These are phyloP conservation scores for Pentalonia nigronervosa DNA, from an alignment of 1,140 invertebrate species.

Conservation along the genomic window DNA sequence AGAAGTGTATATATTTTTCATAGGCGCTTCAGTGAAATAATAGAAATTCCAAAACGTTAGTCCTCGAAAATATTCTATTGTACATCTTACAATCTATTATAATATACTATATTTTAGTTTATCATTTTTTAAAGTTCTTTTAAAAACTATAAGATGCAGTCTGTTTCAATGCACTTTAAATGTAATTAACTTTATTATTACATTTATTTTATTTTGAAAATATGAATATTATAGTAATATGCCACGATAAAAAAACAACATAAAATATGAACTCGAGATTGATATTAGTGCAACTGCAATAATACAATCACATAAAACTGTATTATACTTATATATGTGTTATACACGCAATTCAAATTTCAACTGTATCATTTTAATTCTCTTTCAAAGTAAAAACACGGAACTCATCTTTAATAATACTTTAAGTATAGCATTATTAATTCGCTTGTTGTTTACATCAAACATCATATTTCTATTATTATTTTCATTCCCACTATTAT, in stretches of 20 bases:
- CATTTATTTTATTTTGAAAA: not conserved
- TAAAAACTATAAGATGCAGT: too few relatives aligned
- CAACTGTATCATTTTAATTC: not conserved
- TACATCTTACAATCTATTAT: constrained; percentile 11
- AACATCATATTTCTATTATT: not conserved
- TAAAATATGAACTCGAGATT: not conserved
- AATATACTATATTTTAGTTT: not conserved
- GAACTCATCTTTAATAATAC: not conserved
- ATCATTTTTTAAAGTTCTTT: not conserved
- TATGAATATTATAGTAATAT: too few relatives aligned
- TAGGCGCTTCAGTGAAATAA: not conserved
- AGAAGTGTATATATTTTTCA: constrained; percentile 10
- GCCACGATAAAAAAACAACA: not conserved
- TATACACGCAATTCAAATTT: not conserved
- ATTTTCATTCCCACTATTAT: not conserved
- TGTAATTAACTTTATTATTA: not conserved
- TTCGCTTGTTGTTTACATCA: constrained; percentile 5
- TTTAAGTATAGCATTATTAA: not conserved
- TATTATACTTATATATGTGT: not conserved
- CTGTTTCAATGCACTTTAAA: too few relatives aligned
- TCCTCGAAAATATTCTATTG: constrained; percentile 16
- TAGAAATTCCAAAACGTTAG: constrained; percentile 11
- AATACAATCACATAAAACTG: too few relatives aligned
- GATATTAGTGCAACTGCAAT: not conserved
- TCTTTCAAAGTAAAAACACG: not conserved